These are phyloP conservation scores for Hippocampus kuda DNA, from an alignment of 2,797 vertebrate species.

Conservation along the genomic window DNA sequence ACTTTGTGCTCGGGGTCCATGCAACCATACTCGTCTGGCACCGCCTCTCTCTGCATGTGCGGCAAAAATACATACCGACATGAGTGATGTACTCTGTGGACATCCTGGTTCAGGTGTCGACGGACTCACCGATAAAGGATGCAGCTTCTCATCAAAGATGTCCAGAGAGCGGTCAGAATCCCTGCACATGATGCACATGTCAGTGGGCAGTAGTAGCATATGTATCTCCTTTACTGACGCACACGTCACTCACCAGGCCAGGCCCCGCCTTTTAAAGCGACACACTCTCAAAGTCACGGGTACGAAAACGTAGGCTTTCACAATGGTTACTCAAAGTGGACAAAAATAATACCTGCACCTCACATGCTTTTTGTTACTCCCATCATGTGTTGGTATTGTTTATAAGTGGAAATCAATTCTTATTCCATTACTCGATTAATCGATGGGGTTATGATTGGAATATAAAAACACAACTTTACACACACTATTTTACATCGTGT, in stretches of 20 bases:
- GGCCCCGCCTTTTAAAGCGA: too few species aligned
- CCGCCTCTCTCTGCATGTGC: constrained; percentile 75
- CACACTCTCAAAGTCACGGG: too few species aligned
- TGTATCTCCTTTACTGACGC: too few species aligned
- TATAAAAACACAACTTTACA: not conserved
- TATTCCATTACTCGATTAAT: too few species aligned
- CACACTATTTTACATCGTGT: not conserved
- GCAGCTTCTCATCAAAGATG: constrained; percentile 99
- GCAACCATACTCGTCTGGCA: constrained; percentile 81
- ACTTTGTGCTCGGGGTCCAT: constrained; percentile 90
- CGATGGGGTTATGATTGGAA: too few species aligned
- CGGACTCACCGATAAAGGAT: constrained; percentile 86
- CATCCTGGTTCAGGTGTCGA: not conserved
- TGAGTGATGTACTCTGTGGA: not conserved
- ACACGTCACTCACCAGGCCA: too few species aligned
- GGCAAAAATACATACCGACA: not conserved
- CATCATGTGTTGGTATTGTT: too few species aligned
- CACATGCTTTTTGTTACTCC: too few species aligned
- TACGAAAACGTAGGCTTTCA: too few species aligned
- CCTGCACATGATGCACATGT: constrained; percentile 57
- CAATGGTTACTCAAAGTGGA: too few species aligned
- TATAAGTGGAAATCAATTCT: too few species aligned
- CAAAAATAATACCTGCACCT: too few species aligned
- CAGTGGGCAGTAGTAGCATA: not conserved
- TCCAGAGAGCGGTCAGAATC: constrained; percentile 88